Evolutionary conservation across 1,140 invertebrate genomes (phyloP).

Genomic region (Drosophila santomea): DNA sequence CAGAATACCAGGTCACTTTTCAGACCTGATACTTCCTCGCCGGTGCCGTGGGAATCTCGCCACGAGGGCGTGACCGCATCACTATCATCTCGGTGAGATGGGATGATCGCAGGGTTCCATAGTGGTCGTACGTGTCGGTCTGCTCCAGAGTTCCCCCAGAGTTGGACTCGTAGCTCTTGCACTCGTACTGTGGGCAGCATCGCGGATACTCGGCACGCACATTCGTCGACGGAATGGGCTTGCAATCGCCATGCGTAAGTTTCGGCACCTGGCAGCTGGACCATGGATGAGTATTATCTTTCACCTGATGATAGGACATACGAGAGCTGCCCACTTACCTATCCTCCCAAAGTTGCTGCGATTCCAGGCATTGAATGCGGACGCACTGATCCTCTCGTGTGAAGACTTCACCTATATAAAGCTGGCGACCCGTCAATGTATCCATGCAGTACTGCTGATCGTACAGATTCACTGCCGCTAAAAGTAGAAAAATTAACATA

Average conservation of each 20-base stretch:
- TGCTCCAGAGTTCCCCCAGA: slow-evolving; percentile 46
- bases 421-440: slow-evolving; percentile 55
- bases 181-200: slow-evolving; percentile 76
- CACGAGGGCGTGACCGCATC: slow-evolving; percentile 5
- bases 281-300: too few relatives aligned
- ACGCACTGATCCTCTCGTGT: slow-evolving; percentile 67
- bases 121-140: slow-evolving; percentile 66
- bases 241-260: slow-evolving; percentile 50
- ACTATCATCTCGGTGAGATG: slow-evolving; percentile 57
- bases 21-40: slow-evolving; percentile 56
- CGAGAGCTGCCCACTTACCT: slow-evolving; percentile 38
- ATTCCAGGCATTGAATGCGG: slow-evolving; percentile 74
- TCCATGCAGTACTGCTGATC: slow-evolving; percentile 58
- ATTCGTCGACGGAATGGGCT: slow-evolving; percentile 32
- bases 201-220: slow-evolving; percentile 60
- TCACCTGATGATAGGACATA: too few relatives aligned
- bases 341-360: slow-evolving; percentile 73
- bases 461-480: slow-evolving; percentile 16
- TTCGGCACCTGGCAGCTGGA: slow-evolving; percentile 66
- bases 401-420: slow-evolving; percentile 71
- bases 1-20: neutral
- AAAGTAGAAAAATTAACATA: neutral
- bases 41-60: slow-evolving; percentile 8
- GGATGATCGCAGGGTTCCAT: slow-evolving; percentile 50
- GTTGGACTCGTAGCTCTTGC: slow-evolving; percentile 51